Evolutionary conservation across 1,140 invertebrate species (phyloP).

Genomic region (Tachypleus tridentatus): DNA sequence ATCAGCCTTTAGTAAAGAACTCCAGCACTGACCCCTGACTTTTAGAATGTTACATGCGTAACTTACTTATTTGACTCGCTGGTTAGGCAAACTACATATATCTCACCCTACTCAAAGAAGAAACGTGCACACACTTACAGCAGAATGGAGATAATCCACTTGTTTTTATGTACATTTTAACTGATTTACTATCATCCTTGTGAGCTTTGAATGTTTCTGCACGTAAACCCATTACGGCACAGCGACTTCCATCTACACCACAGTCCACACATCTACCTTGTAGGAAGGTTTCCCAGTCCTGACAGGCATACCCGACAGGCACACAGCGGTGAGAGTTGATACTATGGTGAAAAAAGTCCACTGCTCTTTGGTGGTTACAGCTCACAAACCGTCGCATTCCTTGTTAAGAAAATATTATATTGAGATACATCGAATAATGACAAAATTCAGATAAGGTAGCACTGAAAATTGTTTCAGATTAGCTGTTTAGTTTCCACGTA

Average conservation of each 20-base stretch:
- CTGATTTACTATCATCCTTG: background rate
- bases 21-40: no score
- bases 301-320: constrained; percentile 23
- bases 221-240: constrained; percentile 20
- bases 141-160: constrained; percentile 14
- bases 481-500: no score
- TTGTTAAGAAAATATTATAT: constrained; percentile 3
- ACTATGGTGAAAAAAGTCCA: constrained; percentile 75
- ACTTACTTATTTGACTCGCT: no score
- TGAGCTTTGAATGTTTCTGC: constrained; percentile 12
- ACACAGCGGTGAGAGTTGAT: constrained; percentile 11
- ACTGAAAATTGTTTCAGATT: no score
- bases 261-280: constrained; percentile 26
- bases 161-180: constrained; percentile 15
- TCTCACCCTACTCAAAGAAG: background rate
- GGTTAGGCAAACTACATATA: no score
- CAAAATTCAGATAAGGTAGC: no score
- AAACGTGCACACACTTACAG: constrained; percentile 7
- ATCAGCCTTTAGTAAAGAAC: no score
- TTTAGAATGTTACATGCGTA: no score
- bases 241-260: constrained; percentile 18
- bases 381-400: constrained; percentile 62
- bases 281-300: constrained; percentile 21
- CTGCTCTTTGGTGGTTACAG: constrained; percentile 76
- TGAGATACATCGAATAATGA: no score